Base-by-base conservation (phyloP, 1,140 invertebrate genomes). In the Macrobrachium nipponense region DNA sequence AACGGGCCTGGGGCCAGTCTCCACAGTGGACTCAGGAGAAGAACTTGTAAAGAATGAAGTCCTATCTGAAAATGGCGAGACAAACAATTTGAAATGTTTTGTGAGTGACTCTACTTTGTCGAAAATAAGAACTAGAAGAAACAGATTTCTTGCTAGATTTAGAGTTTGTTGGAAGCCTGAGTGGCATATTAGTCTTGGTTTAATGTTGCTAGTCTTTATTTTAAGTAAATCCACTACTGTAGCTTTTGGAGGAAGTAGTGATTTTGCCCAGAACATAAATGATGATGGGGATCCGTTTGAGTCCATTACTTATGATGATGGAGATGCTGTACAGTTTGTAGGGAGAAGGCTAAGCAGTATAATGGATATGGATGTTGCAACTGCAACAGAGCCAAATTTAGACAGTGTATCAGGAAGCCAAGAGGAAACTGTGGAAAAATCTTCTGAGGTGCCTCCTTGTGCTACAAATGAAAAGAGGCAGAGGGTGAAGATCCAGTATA, bases 401-500 rank as follows among this genome's bases (percentile, higher is more conserved):
- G 18, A 18, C 20, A 27, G 23, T 44, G 77, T 4, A 20, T 51
- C 27, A 36, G 23, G 73, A 51, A 18, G 27, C 15, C 43, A 7
- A 23, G 43, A 60, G 3, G 61, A 51, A 80, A 18, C 84, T 17
- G 73, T 68, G 36, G 23, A 61, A 64, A 43, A 18, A 17, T 78
- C 84, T 2, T 86, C 77, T 75, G 84, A 78, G 17, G 62, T 44
- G 75, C 59, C 27, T 27, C 64, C 51, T 51, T 51, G 51, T 51
- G 51, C 51, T 6, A 51, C 51, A 51, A 51, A 51, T 12, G 51
- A 51, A 51, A 51, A 64, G 62, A 60, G 66, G n/a, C 77, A 80
- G 27, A 77, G 73, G 61, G 79, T 90, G 66, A 87, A 88, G 60
- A 86, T 90, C 66, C 89, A 91, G 44, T 91, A 90, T 86, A 88